Evolutionary conservation across 2,888 invertebrate genomes (phyloP).

Genomic region (Oegoconia quadripuncta): DNA sequence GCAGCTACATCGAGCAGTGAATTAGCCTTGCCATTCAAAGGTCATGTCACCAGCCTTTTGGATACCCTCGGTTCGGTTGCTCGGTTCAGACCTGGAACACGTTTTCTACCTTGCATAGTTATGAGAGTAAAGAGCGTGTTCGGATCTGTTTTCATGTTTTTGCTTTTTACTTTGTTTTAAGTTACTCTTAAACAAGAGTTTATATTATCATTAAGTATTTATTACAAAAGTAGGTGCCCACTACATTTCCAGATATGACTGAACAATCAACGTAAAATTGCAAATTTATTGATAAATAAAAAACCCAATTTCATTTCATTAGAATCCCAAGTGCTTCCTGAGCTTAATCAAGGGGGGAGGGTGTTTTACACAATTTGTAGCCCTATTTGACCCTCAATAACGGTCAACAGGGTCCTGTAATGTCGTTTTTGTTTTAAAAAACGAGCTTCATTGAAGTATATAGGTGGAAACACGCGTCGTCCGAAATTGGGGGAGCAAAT

Average conservation of each 20-base stretch:
- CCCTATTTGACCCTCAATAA: constrained; percentile 62
- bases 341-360: constrained; percentile 63
- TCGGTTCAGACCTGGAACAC: too few species aligned
- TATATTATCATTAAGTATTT: too few species aligned
- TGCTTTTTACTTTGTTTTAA: too few species aligned
- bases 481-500: constrained; percentile 9
- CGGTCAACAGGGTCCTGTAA: constrained; percentile 34
- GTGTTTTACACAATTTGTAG: constrained; percentile 62
- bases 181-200: too few species aligned
- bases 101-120: too few species aligned
- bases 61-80: too few species aligned
- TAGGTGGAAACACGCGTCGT: constrained; percentile 9
- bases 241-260: background rate
- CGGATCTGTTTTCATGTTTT: too few species aligned
- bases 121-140: too few species aligned
- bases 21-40: too few species aligned
- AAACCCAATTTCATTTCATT: constrained; percentile 57
- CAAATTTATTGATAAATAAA: constrained; percentile 2
- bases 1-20: too few species aligned
- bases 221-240: too few species aligned
- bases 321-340: constrained; percentile 42
- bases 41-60: too few species aligned
- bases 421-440: constrained; percentile 25
- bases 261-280: background rate
- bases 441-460: constrained; percentile 22